phyloP scores from a whole-genome alignment of 64 coral and sea anemone genomes.

The Actinia equina region DNA sequence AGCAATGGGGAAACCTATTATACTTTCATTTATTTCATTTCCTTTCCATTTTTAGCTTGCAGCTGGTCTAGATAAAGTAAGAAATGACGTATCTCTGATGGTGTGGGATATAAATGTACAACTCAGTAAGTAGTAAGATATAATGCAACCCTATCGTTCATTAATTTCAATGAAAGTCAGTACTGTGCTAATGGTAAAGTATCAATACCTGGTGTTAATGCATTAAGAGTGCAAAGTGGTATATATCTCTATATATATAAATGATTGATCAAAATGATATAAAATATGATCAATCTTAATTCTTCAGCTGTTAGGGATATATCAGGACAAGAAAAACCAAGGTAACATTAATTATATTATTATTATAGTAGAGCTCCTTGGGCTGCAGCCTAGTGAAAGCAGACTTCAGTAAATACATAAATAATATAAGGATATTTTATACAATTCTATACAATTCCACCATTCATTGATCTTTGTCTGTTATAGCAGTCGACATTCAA shows the following conservation, averaged over 20 bases:
- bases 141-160: background rate
- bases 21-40: background rate
- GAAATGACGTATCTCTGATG: constrained; percentile 89
- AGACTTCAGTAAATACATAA: no score
- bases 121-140: constrained; percentile 60
- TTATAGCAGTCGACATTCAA: constrained; percentile 32
- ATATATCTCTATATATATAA: no score
- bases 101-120: constrained; percentile 94
- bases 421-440: no score
- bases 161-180: background rate
- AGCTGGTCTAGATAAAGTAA: constrained; percentile 85
- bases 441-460: no score
- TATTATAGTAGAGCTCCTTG: background rate
- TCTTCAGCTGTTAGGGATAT: constrained; percentile 18
- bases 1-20: background rate
- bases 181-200: background rate
- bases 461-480: background rate
- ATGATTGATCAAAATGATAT: no score
- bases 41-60: constrained; percentile 60
- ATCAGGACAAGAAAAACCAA: constrained; percentile 16
- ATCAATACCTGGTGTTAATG: background rate
- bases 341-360: background rate
- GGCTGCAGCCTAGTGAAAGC: no score
- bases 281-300: background rate
- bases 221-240: no score